Evolutionary conservation across 2,888 invertebrate species (phyloP).

Genomic region (Sarcophaga subvicina): DNA sequence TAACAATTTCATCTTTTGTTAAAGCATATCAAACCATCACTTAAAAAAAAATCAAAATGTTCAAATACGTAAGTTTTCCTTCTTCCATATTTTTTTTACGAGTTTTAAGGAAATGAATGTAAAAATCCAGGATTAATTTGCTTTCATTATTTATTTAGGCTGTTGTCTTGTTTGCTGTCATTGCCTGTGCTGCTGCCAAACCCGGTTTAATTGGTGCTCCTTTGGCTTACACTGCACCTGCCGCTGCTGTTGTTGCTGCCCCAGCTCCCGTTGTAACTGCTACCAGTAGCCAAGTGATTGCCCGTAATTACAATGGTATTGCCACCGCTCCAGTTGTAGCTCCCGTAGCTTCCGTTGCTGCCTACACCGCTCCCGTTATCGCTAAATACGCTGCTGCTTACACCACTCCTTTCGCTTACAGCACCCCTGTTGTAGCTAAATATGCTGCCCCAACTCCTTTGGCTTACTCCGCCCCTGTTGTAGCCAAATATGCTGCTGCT

Average conservation of each 20-base stretch:
- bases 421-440: conserved; percentile 43
- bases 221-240: conserved; percentile 57
- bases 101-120: too few species aligned
- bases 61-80: not conserved
- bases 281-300: conserved; percentile 75
- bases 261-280: conserved; percentile 75
- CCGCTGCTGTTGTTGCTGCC: conserved; percentile 70
- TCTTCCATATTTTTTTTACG: not conserved
- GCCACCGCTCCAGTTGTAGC: conserved; percentile 73
- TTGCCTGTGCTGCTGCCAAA: conserved; percentile 73
- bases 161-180: conserved; percentile 72
- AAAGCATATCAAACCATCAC: not conserved
- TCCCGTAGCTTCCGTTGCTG: conserved; percentile 68
- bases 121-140: not conserved
- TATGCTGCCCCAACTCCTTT: conserved; percentile 52
- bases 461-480: conserved; percentile 49
- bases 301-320: conserved; percentile 75
- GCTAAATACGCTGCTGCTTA: conserved; percentile 43
- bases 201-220: conserved; percentile 69
- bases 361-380: conserved; percentile 28
- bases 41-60: not conserved
- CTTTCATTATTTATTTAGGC: conserved; percentile 62
- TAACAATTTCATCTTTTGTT: not conserved
- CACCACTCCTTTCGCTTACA: not conserved
- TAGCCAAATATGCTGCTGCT: conserved; percentile 45